phyloP scores from a whole-genome alignment of 2,113 vertebrate genomes.

The Murina feae region DNA sequence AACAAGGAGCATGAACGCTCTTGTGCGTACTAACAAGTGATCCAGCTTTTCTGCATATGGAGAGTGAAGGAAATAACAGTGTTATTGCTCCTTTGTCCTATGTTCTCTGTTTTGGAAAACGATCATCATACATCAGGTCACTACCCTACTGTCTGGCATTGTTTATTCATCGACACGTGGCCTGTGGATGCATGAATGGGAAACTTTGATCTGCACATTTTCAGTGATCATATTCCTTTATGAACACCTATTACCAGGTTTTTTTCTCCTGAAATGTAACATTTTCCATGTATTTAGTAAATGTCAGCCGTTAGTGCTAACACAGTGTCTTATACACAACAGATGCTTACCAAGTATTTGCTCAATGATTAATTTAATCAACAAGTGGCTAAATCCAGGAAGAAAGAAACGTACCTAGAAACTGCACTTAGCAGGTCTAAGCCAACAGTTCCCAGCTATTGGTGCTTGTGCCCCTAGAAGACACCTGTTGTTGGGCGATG shows the following conservation, averaged over 20 bases:
- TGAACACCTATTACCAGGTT: not conserved
- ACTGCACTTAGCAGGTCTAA: not conserved
- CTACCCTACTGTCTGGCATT: not conserved
- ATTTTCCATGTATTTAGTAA: not conserved
- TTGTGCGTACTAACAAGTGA: not conserved
- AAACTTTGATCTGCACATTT: not conserved
- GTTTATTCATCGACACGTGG: not conserved
- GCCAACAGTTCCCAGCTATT: not conserved
- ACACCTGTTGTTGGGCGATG: not conserved
- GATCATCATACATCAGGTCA: not conserved
- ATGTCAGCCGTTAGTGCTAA: not conserved
- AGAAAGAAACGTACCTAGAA: not conserved
- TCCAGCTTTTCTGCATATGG: not conserved
- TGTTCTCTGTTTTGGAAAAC: not conserved
- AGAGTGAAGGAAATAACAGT: not conserved
- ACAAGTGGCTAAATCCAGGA: not conserved
- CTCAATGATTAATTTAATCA: not conserved
- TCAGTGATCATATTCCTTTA: not conserved
- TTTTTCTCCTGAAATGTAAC: not conserved
- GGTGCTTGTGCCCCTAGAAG: not conserved
- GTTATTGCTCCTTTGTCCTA: not conserved
- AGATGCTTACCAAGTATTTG: not conserved
- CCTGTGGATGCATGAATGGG: not conserved
- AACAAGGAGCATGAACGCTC: not conserved
- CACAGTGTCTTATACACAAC: not conserved